Evolutionary conservation across 2,888 invertebrate species (phyloP).

Genomic region (Romanomermis culicivorax): DNA sequence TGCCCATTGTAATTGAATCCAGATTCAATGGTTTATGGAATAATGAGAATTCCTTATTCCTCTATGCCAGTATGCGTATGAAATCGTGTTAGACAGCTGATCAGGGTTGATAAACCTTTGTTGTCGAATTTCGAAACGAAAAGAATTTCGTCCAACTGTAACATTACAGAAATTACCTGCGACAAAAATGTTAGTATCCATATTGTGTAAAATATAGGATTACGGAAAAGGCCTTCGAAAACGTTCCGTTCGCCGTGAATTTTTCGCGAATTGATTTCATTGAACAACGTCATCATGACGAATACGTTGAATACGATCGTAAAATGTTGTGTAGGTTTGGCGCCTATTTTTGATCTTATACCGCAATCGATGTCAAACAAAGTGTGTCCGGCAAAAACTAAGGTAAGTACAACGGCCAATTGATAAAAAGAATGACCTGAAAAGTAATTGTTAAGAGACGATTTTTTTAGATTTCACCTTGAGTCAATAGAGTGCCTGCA

Average conservation of each 20-base stretch:
- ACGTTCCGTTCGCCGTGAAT: slow-evolving; percentile 98
- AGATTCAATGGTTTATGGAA: no score
- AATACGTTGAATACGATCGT: slow-evolving; percentile 99
- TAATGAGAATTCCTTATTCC: no score
- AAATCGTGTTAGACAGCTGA: background rate
- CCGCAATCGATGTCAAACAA: slow-evolving; percentile 83
- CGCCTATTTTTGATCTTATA: slow-evolving; percentile 31
- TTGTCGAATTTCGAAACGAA: slow-evolving; percentile 20
- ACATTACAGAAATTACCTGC: slow-evolving; percentile 45
- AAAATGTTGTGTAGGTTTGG: slow-evolving; percentile 76
- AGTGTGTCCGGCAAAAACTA: slow-evolving; percentile 46
- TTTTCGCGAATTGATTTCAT: slow-evolving; percentile 98
- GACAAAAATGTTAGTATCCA: slow-evolving; percentile 79
- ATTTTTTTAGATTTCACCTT: no score
- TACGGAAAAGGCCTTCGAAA: slow-evolving; percentile 84
- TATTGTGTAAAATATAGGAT: slow-evolving; percentile 92
- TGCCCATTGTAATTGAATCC: no score
- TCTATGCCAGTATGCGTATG: no score
- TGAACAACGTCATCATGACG: slow-evolving; percentile 99
- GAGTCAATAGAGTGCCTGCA: no score
- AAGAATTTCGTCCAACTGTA: background rate
- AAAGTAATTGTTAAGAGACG: no score
- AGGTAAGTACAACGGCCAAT: slow-evolving; percentile 68
- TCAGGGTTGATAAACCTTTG: no score
- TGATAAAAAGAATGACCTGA: slow-evolving; percentile 91